Conservation (phyloP, 2,888 invertebrate species). For the Dynastes maya region DNA sequence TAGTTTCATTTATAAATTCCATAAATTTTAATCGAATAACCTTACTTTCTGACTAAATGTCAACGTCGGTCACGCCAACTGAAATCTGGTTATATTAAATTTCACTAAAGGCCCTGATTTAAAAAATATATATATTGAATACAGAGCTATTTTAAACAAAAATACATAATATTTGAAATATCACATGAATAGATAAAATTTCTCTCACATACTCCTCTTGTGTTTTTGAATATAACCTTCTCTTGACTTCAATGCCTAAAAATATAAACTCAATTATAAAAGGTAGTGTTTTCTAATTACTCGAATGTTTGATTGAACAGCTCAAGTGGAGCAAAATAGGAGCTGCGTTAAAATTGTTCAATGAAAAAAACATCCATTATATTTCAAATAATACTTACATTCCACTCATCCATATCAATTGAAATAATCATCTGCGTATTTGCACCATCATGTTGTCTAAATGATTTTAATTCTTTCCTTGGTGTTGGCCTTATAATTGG, state of each 20-base stretch:
- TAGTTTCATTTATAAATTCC: neutral
- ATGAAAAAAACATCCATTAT: neutral
- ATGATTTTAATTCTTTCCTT: conserved; percentile 60
- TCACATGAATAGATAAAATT: conserved; percentile 9
- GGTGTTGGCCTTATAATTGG: conserved; percentile 62
- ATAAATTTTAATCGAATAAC: conserved; percentile 12
- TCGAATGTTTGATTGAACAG: no score
- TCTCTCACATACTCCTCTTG: conserved; percentile 36
- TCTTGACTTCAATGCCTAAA: conserved; percentile 58
- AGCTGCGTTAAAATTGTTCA: neutral
- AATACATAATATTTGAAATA: conserved; percentile 1
- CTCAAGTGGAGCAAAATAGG: no score
- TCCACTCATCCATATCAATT: conserved; percentile 74
- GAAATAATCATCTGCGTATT: conserved; percentile 76
- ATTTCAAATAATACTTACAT: conserved; percentile 66
- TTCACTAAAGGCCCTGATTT: neutral
- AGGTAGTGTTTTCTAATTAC: neutral
- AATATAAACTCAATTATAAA: conserved; percentile 40
- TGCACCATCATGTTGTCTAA: conserved; percentile 60
- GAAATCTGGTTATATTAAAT: no score
- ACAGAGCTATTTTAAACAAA: neutral
- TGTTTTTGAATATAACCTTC: conserved; percentile 61
- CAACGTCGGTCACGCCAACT: no score
- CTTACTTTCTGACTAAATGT: no score
- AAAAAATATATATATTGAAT: neutral